phyloP scores from a whole-genome alignment of 2,113 vertebrate species.

The Catharus bicknelli region DNA sequence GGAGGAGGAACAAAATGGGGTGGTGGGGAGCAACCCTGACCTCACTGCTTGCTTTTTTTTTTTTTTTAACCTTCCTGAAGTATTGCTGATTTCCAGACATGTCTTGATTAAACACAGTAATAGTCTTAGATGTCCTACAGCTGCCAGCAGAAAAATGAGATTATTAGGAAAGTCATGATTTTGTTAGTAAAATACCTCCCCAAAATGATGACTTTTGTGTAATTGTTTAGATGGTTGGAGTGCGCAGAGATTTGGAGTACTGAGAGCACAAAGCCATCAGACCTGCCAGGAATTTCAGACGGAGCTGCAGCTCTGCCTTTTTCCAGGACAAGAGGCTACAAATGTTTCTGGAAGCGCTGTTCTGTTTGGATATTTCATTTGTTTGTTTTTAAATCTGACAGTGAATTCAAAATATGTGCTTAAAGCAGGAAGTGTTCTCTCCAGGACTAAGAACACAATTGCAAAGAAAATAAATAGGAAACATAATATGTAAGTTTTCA shows the following conservation, averaged over 20 bases:
- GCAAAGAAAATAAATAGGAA: conserved; percentile 35
- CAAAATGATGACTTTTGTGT: not conserved
- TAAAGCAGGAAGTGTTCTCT: conserved; percentile 11
- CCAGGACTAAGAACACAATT: not conserved
- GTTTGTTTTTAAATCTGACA: conserved; percentile 25
- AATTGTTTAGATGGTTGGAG: not conserved
- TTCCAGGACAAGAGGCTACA: not conserved
- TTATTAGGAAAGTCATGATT: not conserved
- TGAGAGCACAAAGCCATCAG: not conserved
- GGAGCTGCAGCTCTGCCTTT: not conserved
- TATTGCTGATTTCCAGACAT: not conserved
- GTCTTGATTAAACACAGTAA: not conserved
- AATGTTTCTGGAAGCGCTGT: not conserved
- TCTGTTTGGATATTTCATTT: not conserved
- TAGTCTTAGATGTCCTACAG: not conserved
- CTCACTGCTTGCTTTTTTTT: not conserved
- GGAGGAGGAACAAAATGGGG: not conserved
- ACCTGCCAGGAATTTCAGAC: not conserved
- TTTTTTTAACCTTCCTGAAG: not conserved
- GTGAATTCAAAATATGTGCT: conserved; percentile 14
- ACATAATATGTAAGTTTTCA: not conserved
- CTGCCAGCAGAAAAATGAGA: not conserved
- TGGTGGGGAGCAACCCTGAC: not conserved
- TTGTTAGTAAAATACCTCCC: not conserved
- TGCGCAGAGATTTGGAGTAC: not conserved